Conservation (phyloP, 2,797 vertebrate genomes). For the Bovichtus diacanthus region DNA sequence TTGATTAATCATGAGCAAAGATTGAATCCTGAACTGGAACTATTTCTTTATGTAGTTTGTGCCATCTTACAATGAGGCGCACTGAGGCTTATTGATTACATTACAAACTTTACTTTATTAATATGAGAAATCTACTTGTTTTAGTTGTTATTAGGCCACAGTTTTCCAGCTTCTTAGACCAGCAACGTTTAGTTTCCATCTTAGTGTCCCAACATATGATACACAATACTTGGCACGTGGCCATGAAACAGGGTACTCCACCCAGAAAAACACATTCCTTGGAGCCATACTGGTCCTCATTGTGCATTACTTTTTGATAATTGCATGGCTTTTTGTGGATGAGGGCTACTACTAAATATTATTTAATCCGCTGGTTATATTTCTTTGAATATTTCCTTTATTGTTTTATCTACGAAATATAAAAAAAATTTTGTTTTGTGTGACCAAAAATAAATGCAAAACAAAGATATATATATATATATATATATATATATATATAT, state of each 20-base stretch:
- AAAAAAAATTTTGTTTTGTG: not conserved
- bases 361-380: not conserved
- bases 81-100: not conserved
- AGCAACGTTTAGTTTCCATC: not conserved
- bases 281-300: too few species aligned
- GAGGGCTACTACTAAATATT: not conserved
- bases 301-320: not conserved
- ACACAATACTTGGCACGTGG: not conserved
- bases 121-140: not conserved
- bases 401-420: not conserved
- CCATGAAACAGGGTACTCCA: not conserved
- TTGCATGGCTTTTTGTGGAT: not conserved
- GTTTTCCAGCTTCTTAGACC: not conserved
- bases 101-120: not conserved
- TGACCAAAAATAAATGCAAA: slow-evolving; percentile 6
- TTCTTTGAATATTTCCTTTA: not conserved
- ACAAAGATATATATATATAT: too few species aligned
- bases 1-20: not conserved
- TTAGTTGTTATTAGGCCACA: not conserved
- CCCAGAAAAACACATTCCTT: not conserved
- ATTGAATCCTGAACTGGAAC: not conserved
- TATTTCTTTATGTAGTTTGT: not conserved
- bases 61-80: not conserved
- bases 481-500: too few species aligned
- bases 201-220: not conserved